Evolutionary conservation across 2,888 invertebrate genomes (phyloP).

Genomic region (Polyploca ridens): DNA sequence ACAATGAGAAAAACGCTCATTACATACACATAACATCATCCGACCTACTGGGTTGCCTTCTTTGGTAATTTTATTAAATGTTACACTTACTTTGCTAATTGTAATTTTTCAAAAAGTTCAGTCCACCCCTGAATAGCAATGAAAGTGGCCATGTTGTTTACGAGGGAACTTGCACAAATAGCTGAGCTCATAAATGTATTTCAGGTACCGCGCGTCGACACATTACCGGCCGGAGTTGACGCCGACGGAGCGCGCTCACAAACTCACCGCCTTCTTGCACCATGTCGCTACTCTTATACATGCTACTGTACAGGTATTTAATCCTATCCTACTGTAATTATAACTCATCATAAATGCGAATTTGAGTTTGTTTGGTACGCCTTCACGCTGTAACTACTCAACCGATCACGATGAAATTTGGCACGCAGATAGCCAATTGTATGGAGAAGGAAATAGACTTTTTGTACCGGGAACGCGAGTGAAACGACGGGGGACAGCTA

Average conservation of each 20-base stretch:
- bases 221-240: constrained; percentile 97
- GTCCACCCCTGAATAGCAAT: not conserved
- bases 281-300: constrained; percentile 96
- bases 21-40: no score
- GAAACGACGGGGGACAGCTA: no score
- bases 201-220: constrained; percentile 95
- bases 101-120: not conserved
- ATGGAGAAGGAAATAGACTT: no score
- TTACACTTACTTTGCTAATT: no score
- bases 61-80: no score
- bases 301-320: constrained; percentile 89
- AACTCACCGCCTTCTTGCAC: constrained; percentile 94
- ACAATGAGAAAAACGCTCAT: no score
- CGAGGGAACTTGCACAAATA: not conserved
- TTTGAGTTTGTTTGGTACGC: no score
- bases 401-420: no score
- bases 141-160: not conserved
- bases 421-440: no score
- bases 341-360: constrained; percentile 3
- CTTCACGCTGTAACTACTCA: no score
- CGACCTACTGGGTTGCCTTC: no score
- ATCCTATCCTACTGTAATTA: not conserved
- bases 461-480: no score
- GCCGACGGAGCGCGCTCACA: constrained; percentile 95
- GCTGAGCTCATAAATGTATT: constrained; percentile 14